phyloP scores from a whole-genome alignment of 2,113 vertebrate species.

The Silurus asotus region DNA sequence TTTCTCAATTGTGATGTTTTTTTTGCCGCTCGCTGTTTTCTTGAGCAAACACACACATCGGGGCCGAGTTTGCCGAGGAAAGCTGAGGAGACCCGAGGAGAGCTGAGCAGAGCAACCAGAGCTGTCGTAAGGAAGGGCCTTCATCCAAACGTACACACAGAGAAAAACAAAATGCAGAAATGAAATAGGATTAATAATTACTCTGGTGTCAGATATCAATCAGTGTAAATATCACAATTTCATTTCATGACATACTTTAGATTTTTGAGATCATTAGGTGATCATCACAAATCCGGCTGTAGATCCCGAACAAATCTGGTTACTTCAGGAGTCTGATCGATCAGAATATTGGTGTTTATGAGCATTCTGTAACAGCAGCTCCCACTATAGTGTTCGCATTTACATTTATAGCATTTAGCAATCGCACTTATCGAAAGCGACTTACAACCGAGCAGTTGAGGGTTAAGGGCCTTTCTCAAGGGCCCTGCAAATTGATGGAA shows the following conservation, averaged over 20 bases:
- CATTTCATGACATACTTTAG: neutral
- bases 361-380: neutral
- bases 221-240: neutral
- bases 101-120: neutral
- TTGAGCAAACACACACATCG: slow-evolving; percentile 26
- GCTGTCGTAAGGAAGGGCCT: neutral
- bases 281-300: neutral
- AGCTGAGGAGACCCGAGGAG: too few species aligned
- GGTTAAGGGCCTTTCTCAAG: too few species aligned
- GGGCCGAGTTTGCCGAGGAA: neutral
- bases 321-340: neutral
- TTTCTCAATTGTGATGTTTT: slow-evolving; percentile 38
- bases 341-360: neutral
- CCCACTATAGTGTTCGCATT: neutral
- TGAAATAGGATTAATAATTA: neutral
- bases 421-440: too few species aligned
- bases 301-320: neutral
- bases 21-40: slow-evolving; percentile 39
- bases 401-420: too few species aligned
- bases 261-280: neutral
- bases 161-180: neutral
- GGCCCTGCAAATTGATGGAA: too few species aligned
- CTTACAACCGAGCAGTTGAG: too few species aligned
- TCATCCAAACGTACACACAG: neutral
- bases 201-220: neutral